Evolutionary conservation across 64 coral and sea anemone genomes (phyloP).

Genomic region (Pachyseris speciosa): DNA sequence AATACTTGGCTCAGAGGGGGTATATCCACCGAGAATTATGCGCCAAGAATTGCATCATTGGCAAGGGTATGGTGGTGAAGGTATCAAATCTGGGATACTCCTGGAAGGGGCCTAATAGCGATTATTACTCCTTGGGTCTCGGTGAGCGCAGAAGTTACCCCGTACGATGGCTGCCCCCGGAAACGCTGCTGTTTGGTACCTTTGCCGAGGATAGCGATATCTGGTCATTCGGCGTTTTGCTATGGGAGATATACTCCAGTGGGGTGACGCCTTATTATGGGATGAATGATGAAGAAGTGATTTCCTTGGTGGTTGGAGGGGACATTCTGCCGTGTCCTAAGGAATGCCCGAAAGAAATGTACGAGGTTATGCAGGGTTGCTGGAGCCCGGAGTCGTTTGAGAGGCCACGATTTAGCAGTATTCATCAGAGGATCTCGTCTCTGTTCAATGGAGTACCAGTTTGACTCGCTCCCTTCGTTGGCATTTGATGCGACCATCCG

Average conservation of each 20-base stretch:
- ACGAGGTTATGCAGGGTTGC: slow-evolving; percentile 91
- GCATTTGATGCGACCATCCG: no score
- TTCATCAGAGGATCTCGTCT: slow-evolving; percentile 72
- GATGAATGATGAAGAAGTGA: slow-evolving; percentile 95
- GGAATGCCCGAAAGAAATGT: slow-evolving; percentile 88
- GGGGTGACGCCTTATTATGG: slow-evolving; percentile 94
- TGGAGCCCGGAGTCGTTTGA: slow-evolving; percentile 73
- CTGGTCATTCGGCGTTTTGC: slow-evolving; percentile 96
- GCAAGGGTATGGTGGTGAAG: slow-evolving; percentile 79
- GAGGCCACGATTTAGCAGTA: slow-evolving; percentile 73
- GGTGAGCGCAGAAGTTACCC: slow-evolving; percentile 75
- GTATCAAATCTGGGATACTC: slow-evolving; percentile 79
- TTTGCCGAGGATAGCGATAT: slow-evolving; percentile 84
- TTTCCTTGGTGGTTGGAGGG: slow-evolving; percentile 76
- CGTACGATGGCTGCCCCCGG: slow-evolving; percentile 90
- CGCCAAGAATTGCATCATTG: slow-evolving; percentile 88
- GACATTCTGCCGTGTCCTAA: slow-evolving; percentile 91
- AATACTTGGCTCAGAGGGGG: slow-evolving; percentile 70
- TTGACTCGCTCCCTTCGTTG: slow-evolving; percentile 39
- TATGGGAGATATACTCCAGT: slow-evolving; percentile 97
- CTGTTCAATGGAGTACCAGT: slow-evolving; percentile 84
- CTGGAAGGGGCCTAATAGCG: slow-evolving; percentile 71
- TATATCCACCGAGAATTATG: slow-evolving; percentile 89
- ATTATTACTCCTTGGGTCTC: slow-evolving; percentile 66
- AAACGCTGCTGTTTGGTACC: slow-evolving; percentile 76